Evolutionary conservation across 2,888 invertebrate genomes (phyloP).

Genomic region (Mellilla xanthometata): DNA sequence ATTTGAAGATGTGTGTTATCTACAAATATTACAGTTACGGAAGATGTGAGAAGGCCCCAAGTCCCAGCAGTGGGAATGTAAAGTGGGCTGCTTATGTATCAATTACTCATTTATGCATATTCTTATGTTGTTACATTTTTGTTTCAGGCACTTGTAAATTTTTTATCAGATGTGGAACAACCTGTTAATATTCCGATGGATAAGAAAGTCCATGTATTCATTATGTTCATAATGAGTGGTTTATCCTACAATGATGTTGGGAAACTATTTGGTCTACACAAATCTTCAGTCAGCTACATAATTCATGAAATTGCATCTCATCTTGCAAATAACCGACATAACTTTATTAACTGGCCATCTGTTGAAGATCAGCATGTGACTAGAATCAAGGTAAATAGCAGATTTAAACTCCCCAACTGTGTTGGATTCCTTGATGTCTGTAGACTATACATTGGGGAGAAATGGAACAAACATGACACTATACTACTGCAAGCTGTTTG

Average conservation of each 20-base stretch:
- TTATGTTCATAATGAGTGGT: slow-evolving; percentile 62
- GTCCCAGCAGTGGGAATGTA: too few relatives aligned
- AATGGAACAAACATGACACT: slow-evolving; percentile 48
- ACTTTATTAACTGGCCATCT: slow-evolving; percentile 70
- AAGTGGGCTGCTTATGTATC: too few relatives aligned
- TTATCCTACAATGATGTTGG: slow-evolving; percentile 64
- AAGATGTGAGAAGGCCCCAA: too few relatives aligned
- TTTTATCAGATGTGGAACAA: slow-evolving; percentile 47
- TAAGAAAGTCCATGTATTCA: slow-evolving; percentile 70
- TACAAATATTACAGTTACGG: too few relatives aligned
- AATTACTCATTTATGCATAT: too few relatives aligned
- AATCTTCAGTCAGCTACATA: slow-evolving; percentile 65
- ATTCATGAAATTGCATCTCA: slow-evolving; percentile 63
- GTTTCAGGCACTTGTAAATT: slow-evolving; percentile 61
- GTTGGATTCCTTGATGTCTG: slow-evolving; percentile 72
- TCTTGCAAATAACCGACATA: slow-evolving; percentile 55
- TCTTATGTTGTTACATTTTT: not conserved
- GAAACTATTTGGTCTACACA: slow-evolving; percentile 62
- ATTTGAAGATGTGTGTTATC: too few relatives aligned
- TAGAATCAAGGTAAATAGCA: slow-evolving; percentile 65
- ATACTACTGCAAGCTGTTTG: slow-evolving; percentile 73
- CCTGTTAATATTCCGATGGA: slow-evolving; percentile 55
- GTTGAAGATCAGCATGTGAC: slow-evolving; percentile 69
- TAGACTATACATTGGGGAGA: slow-evolving; percentile 61
- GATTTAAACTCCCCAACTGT: slow-evolving; percentile 71